These are phyloP conservation scores for Chaetoderma sp. DNA, from an alignment of 2,888 invertebrate genomes.

Conservation along the genomic window DNA sequence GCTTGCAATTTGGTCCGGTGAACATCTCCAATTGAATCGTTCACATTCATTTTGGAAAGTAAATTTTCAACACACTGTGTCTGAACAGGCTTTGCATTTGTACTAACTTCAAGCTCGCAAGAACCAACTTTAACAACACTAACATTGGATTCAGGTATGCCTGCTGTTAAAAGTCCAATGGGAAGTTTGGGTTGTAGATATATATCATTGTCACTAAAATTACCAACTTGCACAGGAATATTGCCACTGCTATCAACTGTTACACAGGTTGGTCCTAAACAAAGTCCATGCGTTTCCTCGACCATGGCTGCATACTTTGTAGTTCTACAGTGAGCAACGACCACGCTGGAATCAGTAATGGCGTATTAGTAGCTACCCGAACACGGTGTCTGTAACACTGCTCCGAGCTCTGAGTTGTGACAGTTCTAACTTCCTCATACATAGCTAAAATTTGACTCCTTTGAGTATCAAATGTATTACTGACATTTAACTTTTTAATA, in stretches of 20 bases:
- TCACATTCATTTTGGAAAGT: neutral
- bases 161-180: neutral
- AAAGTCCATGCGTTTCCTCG: slow-evolving; percentile 1
- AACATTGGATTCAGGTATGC: neutral
- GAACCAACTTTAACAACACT: neutral
- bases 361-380: neutral
- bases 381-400: no score
- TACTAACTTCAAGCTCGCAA: neutral
- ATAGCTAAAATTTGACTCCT: no score
- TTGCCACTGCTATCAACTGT: neutral
- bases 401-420: no score
- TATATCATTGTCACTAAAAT: slow-evolving; percentile 7
- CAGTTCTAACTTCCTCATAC: no score
- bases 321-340: neutral
- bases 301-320: neutral
- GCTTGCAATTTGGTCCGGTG: neutral
- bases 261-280: neutral
- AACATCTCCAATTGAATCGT: neutral
- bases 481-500: neutral
- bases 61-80: neutral
- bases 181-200: neutral
- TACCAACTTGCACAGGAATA: slow-evolving; percentile 1
- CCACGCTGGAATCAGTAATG: neutral
- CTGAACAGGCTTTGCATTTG: neutral
- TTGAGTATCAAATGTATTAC: no score